A percentile compares a stretch with the other conserved stretches of the same genome.
phyloP scores from a whole-genome alignment of 1,140 invertebrate genomes.

The Neelides sp. region DNA sequence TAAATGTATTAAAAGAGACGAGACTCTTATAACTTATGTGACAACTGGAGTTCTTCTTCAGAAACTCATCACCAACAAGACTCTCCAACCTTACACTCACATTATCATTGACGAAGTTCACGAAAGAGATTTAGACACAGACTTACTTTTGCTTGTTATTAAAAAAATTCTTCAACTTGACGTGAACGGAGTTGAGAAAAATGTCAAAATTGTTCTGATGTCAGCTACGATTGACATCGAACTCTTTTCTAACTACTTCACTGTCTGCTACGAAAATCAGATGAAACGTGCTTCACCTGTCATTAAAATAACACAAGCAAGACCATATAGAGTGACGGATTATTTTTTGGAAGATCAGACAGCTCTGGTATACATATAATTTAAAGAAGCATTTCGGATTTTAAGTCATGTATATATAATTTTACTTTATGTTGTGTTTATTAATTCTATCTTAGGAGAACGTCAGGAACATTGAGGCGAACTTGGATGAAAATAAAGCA shows the following conservation, averaged over 20 bases:
- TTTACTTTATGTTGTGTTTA: too few species aligned
- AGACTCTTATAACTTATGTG: conserved; percentile 75
- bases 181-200: conserved; percentile 12
- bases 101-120: conserved; percentile 92
- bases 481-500: conserved; percentile 11
- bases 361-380: neutral
- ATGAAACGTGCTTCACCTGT: conserved; percentile 42
- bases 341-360: conserved; percentile 17
- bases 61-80: conserved; percentile 47
- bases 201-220: conserved; percentile 44
- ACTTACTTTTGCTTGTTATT: conserved; percentile 77
- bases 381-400: neutral
- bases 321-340: conserved; percentile 17
- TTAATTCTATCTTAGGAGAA: conserved; percentile 5
- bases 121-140: conserved; percentile 86
- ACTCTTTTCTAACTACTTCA: conserved; percentile 44
- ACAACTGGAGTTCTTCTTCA: conserved; percentile 59
- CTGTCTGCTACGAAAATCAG: conserved; percentile 37
- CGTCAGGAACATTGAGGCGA: conserved; percentile 9
- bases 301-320: conserved; percentile 38
- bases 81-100: conserved; percentile 59
- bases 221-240: conserved; percentile 44
- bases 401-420: neutral
- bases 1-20: conserved; percentile 40
- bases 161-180: conserved; percentile 42